Conservation (phyloP, 2,113 vertebrate genomes). For the Alligator sinensis region DNA sequence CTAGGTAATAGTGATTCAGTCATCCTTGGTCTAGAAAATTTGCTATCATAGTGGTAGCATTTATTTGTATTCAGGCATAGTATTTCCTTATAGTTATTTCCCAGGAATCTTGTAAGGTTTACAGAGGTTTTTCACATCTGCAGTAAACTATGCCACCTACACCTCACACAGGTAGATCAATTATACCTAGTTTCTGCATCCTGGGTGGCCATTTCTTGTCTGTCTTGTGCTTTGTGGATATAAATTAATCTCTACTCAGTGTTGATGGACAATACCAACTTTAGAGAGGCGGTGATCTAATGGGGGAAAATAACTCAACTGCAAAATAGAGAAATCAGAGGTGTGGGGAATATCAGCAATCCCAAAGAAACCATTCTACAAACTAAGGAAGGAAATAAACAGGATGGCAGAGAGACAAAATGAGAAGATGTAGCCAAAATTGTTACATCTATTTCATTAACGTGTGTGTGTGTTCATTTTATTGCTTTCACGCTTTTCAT, state of each 20-base stretch:
- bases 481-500: background rate
- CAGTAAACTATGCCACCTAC: background rate
- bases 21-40: background rate
- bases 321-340: background rate
- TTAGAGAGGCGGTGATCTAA: background rate
- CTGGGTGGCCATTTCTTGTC: background rate
- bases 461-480: background rate
- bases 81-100: too few species aligned
- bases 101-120: background rate
- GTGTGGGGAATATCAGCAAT: background rate
- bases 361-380: background rate
- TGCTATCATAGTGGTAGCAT: background rate
- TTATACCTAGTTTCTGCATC: background rate
- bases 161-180: background rate
- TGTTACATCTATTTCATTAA: background rate
- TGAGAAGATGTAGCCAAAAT: background rate
- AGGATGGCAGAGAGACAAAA: background rate
- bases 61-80: background rate
- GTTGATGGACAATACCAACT: background rate
- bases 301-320: background rate
- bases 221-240: background rate
- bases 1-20: background rate
- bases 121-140: background rate
- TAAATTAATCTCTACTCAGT: background rate
- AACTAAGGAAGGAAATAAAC: background rate